A percentile compares a stretch with the other conserved stretches of the same genome.
phyloP scores from a whole-genome alignment of 2,113 vertebrate species.

The Proterorhinus semilunaris region DNA sequence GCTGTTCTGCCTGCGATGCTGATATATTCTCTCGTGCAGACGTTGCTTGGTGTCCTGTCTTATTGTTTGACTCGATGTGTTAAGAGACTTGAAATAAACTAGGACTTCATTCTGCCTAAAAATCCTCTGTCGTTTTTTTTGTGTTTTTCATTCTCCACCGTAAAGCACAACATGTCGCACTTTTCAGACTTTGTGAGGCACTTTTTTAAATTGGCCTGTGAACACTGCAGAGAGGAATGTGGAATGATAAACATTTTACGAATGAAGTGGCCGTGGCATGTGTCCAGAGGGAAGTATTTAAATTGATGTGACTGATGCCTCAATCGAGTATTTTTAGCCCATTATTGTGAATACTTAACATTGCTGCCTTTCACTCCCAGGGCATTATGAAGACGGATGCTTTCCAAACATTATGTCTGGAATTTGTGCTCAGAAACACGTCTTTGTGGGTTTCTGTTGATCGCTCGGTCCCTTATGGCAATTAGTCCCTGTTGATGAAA shows the following conservation, averaged over 20 bases:
- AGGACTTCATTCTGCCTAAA: no score
- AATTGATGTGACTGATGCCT: background rate
- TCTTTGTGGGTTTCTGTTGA: background rate
- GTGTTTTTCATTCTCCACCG: no score
- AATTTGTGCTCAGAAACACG: background rate
- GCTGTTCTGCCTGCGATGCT: no score
- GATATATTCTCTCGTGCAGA: no score
- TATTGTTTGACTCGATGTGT: no score
- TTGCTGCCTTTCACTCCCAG: conserved; percentile 4
- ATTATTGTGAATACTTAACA: background rate
- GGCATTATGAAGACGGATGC: background rate
- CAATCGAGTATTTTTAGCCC: background rate
- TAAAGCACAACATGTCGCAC: no score
- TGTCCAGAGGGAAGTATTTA: conserved; percentile 12
- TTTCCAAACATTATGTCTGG: background rate
- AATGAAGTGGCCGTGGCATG: conserved; percentile 12
- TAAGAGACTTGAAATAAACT: no score
- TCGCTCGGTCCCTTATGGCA: background rate
- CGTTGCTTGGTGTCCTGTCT: no score
- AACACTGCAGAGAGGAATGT: conserved; percentile 8
- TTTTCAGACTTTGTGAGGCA: no score
- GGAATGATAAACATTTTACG: conserved; percentile 24
- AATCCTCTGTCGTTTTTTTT: no score
- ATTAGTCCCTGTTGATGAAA: no score
- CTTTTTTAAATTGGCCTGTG: background rate